Base-by-base conservation (phyloP, 2,797 vertebrate genomes). In the Eurystomus glaucurus region DNA sequence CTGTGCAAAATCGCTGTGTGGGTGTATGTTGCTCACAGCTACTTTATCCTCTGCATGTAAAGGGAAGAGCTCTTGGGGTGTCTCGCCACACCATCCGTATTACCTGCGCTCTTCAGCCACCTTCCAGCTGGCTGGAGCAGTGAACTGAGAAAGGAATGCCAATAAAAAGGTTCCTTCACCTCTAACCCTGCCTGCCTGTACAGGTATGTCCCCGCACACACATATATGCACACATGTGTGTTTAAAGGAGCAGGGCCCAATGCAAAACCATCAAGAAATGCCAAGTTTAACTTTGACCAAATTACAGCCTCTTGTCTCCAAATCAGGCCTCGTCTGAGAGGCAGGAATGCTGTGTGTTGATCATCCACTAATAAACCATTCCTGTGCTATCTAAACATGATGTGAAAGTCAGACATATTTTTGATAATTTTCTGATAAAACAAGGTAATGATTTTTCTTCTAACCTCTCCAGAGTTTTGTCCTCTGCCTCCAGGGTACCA, bases 181-280 rank as follows among this genome's bases (percentile, higher is more conserved):
- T 75, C 31, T 75, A 6, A 0, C 20, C 7, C 13, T 81, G 35
- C 65, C 23, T 13, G 72, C 17, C 37, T 25, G 1, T 25, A 8
- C 29, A 35, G 15, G 5, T 77, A 5, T 6, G 10, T 45, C 23
- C 33, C 19, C 12, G 25, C 11, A 17, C 21, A 33, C 3, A 58
- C 33, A 43, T 3, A 6, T 1, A 1, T 4, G 16, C n/a, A 22
- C 26, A 22, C 6, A 33, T 2, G 29, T 1, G 5, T 29, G 17
- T 62, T 68, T 43, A 37, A 51, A 66, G 35, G 58, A 31, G 3
- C 31, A 29, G 9, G 20, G 20, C 19, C 13, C 29, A 25, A 23
- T 4, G 51, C n/a, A 74, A 65, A 48, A 5, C 14, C 14, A 31
- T 14, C 19, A 46, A 51, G 26, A 77, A 60, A 85, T 21, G 15